phyloP scores from a whole-genome alignment of 2,113 vertebrate genomes.

The Petaurus breviceps region DNA sequence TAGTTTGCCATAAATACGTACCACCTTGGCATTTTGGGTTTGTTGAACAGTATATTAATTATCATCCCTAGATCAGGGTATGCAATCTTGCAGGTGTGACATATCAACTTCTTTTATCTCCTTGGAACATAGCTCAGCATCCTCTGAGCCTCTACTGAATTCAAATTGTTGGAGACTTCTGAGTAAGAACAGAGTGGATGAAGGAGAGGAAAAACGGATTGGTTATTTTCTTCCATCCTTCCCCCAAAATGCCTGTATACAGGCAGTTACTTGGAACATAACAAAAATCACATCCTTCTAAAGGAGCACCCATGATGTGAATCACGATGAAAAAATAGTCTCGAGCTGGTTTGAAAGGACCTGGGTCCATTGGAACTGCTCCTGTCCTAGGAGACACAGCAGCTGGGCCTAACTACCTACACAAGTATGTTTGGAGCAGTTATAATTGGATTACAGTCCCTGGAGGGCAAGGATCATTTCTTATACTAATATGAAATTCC shows the following conservation, averaged over 20 bases:
- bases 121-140: background rate
- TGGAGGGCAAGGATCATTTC: background rate
- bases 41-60: background rate
- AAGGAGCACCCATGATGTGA: background rate
- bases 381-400: background rate
- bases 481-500: background rate
- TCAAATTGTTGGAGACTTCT: background rate
- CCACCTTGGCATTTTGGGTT: background rate
- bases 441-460: background rate
- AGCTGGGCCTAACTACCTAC: background rate
- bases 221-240: background rate
- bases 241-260: background rate
- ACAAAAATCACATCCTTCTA: background rate
- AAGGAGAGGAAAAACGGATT: background rate
- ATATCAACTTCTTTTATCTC: background rate
- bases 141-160: background rate
- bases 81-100: background rate
- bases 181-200: background rate
- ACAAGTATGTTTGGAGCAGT: background rate
- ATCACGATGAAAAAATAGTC: background rate
- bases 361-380: background rate
- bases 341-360: background rate
- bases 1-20: background rate
- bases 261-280: background rate
- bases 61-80: background rate